phyloP scores from a whole-genome alignment of 2,888 invertebrate genomes.

The Allygus modestus region DNA sequence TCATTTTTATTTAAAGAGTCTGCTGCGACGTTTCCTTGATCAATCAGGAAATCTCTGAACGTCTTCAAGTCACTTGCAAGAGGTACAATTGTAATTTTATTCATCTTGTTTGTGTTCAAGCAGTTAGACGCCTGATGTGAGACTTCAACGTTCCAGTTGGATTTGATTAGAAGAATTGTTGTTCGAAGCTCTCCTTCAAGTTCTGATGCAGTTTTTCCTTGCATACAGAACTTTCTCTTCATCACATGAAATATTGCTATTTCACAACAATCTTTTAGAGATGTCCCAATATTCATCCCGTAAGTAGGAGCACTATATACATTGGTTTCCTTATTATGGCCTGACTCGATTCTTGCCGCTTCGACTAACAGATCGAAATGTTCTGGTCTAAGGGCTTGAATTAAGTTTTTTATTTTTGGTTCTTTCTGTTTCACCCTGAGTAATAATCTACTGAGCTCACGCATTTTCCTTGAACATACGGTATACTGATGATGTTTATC shows the following conservation, averaged over 20 bases:
- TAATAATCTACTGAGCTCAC: constrained; percentile 30
- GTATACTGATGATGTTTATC: constrained; percentile 12
- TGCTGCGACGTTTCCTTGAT: neutral
- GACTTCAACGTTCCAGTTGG: constrained; percentile 40
- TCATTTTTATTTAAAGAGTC: neutral
- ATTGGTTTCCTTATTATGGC: constrained; percentile 2
- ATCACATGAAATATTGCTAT: constrained; percentile 4
- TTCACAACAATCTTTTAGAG: constrained; percentile 39
- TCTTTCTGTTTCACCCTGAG: neutral
- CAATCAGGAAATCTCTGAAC: constrained; percentile 31
- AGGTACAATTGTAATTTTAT: constrained; percentile 45
- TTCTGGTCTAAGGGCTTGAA: constrained; percentile 45
- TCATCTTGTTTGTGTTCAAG: constrained; percentile 9
- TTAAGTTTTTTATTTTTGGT: constrained; percentile 22
- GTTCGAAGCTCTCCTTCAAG: constrained; percentile 20
- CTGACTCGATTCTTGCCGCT: constrained; percentile 14
- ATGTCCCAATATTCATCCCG: constrained; percentile 49
- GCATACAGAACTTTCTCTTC: neutral
- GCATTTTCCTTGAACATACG: constrained; percentile 39
- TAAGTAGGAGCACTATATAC: constrained; percentile 23
- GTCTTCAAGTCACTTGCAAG: constrained; percentile 52
- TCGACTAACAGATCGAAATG: constrained; percentile 36
- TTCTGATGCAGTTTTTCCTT: neutral
- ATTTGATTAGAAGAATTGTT: constrained; percentile 15
- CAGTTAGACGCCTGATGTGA: constrained; percentile 15